Percentiles rank a stretch among this genome's conserved stretches.
phyloP scores from a whole-genome alignment of 2,888 invertebrate species.

The Cremastobaeus sp. region DNA sequence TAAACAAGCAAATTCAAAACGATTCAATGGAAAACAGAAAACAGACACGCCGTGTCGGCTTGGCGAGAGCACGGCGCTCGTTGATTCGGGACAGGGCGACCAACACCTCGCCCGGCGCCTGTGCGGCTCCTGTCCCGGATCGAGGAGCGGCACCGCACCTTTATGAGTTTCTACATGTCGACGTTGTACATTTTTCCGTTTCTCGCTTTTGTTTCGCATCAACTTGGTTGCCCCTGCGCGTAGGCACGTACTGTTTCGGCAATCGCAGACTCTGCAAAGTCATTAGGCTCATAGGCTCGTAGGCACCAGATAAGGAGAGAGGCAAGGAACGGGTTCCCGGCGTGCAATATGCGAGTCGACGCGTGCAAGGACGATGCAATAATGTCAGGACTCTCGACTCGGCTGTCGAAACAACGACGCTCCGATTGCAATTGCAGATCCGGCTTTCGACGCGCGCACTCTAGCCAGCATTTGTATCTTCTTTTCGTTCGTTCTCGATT shows the following conservation, averaged over 20 bases:
- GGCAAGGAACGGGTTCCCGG: constrained; percentile 5
- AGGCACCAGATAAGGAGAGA: constrained; percentile 63
- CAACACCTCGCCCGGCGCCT: constrained; percentile 3
- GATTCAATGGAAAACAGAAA: too few species aligned
- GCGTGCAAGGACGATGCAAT: constrained; percentile 34
- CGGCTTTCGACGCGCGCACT: neutral
- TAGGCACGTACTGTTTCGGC: constrained; percentile 27
- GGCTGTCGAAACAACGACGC: too few species aligned
- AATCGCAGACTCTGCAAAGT: constrained; percentile 62
- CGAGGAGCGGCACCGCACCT: constrained; percentile 11
- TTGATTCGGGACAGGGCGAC: too few species aligned
- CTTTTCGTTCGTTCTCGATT: neutral
- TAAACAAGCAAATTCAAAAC: constrained; percentile 4
- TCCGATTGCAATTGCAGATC: too few species aligned
- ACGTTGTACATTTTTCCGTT: too few species aligned
- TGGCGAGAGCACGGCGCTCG: constrained; percentile 17
- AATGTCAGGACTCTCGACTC: constrained; percentile 11
- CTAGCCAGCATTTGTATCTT: neutral
- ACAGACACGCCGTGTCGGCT: neutral
- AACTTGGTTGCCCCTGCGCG: constrained; percentile 10
- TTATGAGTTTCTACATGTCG: too few species aligned
- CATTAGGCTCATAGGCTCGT: constrained; percentile 73
- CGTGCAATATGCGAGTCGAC: constrained; percentile 46
- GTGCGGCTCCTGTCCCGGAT: constrained; percentile 1
- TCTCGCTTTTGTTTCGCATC: constrained; percentile 16